These are phyloP conservation scores for Penaeus indicus DNA, from an alignment of 1,140 invertebrate genomes.

Conservation along the genomic window DNA sequence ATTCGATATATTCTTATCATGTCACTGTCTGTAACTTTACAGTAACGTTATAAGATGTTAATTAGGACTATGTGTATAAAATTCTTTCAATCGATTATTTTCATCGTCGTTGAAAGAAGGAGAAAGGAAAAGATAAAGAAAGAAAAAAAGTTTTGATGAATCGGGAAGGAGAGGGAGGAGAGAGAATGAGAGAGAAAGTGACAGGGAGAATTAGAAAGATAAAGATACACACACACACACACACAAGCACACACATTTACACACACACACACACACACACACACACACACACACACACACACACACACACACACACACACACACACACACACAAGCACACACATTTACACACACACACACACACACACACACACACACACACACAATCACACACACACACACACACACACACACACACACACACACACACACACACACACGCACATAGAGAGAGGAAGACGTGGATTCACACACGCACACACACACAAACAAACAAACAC, in stretches of 20 bases:
- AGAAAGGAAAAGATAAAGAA: neutral
- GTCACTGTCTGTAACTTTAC: too few species aligned
- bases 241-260: neutral
- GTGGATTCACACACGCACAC: too few species aligned
- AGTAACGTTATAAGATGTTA: neutral
- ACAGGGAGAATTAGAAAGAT: neutral
- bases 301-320: neutral
- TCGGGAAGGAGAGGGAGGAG: neutral
- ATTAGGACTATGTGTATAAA: neutral
- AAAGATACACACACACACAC: neutral
- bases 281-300: neutral
- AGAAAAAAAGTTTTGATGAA: neutral
- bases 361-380: neutral
- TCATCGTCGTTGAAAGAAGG: neutral
- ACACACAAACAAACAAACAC: neutral
- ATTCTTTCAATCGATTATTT: neutral
- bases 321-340: neutral
- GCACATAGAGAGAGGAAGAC: neutral
- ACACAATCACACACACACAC: neutral
- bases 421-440: neutral
- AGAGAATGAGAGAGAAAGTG: neutral
- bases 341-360: neutral
- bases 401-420: neutral
- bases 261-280: neutral
- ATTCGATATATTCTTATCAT: too few species aligned